A percentile compares a stretch with the other conserved stretches of the same genome.
Evolutionary conservation across 2,888 invertebrate species (phyloP).

Genomic region (Leucophenga maculata): DNA sequence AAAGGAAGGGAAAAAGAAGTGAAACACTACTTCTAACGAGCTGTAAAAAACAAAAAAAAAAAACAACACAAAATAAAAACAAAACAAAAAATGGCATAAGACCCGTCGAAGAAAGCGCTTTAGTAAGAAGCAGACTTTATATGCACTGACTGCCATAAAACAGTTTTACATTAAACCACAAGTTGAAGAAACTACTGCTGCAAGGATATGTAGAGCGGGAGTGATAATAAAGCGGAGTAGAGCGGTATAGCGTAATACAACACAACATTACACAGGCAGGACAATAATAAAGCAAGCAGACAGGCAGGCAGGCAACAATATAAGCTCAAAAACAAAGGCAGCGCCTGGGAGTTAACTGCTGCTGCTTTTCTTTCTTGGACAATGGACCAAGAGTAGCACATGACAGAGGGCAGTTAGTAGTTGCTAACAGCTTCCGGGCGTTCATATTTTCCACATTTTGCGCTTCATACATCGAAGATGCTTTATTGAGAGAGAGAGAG

Average conservation of each 20-base stretch:
- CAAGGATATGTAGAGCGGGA: slow-evolving; percentile 14
- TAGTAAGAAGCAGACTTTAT: not conserved
- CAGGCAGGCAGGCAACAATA: no score
- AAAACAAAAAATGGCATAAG: not conserved
- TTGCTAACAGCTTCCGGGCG: slow-evolving; percentile 26
- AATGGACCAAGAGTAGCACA: not conserved
- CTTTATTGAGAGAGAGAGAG: slow-evolving; percentile 62
- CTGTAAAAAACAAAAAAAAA: not conserved
- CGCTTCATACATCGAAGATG: slow-evolving; percentile 57
- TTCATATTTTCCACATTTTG: slow-evolving; percentile 27
- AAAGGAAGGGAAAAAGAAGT: not conserved
- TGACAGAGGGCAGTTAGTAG: slow-evolving; percentile 20
- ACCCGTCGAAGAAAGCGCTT: not conserved
- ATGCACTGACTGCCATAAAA: not conserved
- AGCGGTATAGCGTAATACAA: not conserved
- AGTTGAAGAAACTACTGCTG: slow-evolving; percentile 18
- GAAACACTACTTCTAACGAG: slow-evolving; percentile 1
- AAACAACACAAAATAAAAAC: not conserved
- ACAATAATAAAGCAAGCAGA: slow-evolving; percentile 10
- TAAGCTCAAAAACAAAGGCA: slow-evolving; percentile 15
- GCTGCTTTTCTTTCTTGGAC: not conserved
- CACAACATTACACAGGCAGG: slow-evolving; percentile 4
- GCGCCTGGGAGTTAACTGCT: not conserved
- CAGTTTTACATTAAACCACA: slow-evolving; percentile 18
- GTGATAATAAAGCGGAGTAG: no score